Evolutionary conservation across 2,113 vertebrate genomes (phyloP).

Genomic region (Amphiprion ocellaris): DNA sequence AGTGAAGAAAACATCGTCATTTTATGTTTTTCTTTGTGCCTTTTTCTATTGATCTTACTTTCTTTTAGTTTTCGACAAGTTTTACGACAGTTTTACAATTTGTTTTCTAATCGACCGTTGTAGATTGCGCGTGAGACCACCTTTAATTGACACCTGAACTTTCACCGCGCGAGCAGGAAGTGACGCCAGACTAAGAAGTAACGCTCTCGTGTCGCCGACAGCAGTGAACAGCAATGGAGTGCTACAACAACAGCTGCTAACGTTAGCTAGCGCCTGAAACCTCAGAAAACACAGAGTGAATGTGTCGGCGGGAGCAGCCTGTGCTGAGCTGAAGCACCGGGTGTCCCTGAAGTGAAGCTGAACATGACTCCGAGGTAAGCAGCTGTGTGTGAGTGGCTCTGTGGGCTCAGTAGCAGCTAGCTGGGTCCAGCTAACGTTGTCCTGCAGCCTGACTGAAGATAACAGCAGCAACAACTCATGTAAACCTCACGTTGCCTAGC

Average conservation of each 20-base stretch:
- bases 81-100: neutral
- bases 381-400: constrained; percentile 9
- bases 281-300: neutral
- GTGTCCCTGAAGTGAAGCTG: neutral
- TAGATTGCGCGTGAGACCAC: neutral
- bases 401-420: constrained; percentile 33
- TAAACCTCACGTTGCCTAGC: neutral
- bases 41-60: neutral
- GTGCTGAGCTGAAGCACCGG: constrained; percentile 29
- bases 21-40: neutral
- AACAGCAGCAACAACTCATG: neutral
- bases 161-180: constrained; percentile 54
- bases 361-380: constrained; percentile 72
- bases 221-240: constrained; percentile 29
- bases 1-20: neutral
- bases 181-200: constrained; percentile 74
- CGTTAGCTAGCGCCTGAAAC: neutral
- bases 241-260: constrained; percentile 19
- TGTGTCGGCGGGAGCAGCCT: neutral
- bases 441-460: neutral
- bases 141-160: constrained; percentile 12
- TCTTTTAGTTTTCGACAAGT: neutral
- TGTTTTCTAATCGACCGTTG: neutral
- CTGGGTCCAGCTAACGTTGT: constrained; percentile 49
- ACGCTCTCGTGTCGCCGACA: constrained; percentile 20